phyloP scores from a whole-genome alignment of 2,113 vertebrate species.

The Petroica traversi region DNA sequence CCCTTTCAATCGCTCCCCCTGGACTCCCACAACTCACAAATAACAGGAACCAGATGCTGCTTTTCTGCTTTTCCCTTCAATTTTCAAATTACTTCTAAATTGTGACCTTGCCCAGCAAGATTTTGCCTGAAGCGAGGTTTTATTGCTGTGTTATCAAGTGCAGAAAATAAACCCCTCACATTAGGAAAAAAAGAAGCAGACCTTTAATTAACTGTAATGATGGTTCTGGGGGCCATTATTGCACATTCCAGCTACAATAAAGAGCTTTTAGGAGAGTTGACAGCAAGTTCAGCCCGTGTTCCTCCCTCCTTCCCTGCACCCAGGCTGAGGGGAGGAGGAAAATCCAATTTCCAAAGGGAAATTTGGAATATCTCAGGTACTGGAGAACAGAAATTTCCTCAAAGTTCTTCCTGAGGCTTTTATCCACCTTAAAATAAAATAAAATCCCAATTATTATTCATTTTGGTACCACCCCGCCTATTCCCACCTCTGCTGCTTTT shows the following conservation, averaged over 20 bases:
- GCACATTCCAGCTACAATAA: not conserved
- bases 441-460: not conserved
- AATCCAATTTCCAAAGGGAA: no score
- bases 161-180: constrained; percentile 25
- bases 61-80: constrained; percentile 1
- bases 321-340: not conserved
- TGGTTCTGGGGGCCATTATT: constrained; percentile 50
- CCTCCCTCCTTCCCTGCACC: not conserved
- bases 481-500: rapidly evolving
- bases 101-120: constrained; percentile 42
- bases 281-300: constrained; percentile 34
- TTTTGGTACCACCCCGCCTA: not conserved
- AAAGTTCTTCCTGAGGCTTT: not conserved
- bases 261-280: constrained; percentile 38
- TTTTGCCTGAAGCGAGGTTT: constrained; percentile 35
- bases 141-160: constrained; percentile 23
- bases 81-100: constrained; percentile 25
- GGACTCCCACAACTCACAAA: not conserved
- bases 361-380: not conserved
- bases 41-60: not conserved
- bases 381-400: not conserved
- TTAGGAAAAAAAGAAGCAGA: constrained; percentile 27
- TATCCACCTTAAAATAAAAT: not conserved
- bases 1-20: not conserved
- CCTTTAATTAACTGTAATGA: constrained; percentile 67